Percentiles rank a stretch among this genome's conserved stretches.
Evolutionary conservation across 2,113 vertebrate species (phyloP).

Genomic region (Pollachius pollachius): DNA sequence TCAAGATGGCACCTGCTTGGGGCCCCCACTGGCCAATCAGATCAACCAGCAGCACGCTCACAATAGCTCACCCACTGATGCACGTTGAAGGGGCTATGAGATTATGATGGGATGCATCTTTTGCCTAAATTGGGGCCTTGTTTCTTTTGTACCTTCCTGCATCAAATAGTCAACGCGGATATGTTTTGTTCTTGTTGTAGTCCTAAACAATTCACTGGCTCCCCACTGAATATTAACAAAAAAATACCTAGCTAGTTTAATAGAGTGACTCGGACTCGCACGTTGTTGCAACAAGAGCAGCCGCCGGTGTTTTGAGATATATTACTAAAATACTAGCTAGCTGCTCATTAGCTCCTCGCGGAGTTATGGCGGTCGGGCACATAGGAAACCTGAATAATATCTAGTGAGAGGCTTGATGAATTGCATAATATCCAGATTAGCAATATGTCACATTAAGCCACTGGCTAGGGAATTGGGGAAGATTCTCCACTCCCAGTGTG

Average conservation of each 20-base stretch:
- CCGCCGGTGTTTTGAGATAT: conserved; percentile 68
- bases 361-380: conserved; percentile 65
- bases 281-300: conserved; percentile 62
- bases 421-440: conserved; percentile 80
- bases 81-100: conserved; percentile 21
- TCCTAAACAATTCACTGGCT: conserved; percentile 49
- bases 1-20: conserved; percentile 43
- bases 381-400: conserved; percentile 69
- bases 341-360: conserved; percentile 71
- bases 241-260: conserved; percentile 71
- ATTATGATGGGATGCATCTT: conserved; percentile 29
- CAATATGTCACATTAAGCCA: conserved; percentile 77
- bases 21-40: conserved; percentile 36
- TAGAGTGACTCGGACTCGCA: conserved; percentile 72
- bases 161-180: conserved; percentile 32
- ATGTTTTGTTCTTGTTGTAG: conserved; percentile 48
- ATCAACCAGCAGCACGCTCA: conserved; percentile 41
- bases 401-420: conserved; percentile 70
- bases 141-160: conserved; percentile 24
- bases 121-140: conserved; percentile 15
- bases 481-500: conserved; percentile 68
- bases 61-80: conserved; percentile 43
- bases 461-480: conserved; percentile 70
- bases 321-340: conserved; percentile 50
- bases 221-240: conserved; percentile 54